Percentiles rank a stretch among this genome's conserved stretches.
Evolutionary conservation across 2,888 invertebrate genomes (phyloP).

Genomic region (Synanthedon myopaeformis): DNA sequence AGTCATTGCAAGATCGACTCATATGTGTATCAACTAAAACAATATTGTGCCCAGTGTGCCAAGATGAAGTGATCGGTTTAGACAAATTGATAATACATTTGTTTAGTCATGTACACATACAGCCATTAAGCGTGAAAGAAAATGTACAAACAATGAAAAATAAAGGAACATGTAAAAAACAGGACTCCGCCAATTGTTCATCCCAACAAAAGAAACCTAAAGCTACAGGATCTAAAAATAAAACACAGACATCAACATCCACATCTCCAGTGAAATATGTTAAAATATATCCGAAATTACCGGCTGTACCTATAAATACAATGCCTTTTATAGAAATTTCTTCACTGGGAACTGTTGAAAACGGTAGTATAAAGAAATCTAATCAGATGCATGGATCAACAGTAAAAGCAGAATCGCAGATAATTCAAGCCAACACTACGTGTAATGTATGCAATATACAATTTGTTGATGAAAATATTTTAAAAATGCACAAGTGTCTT

Average conservation of each 20-base stretch:
- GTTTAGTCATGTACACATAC: constrained; percentile 74
- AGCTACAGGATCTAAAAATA: constrained; percentile 50
- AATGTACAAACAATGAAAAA: constrained; percentile 6
- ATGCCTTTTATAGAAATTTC: constrained; percentile 42
- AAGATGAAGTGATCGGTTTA: constrained; percentile 78
- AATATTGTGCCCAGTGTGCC: constrained; percentile 82
- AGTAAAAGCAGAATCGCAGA: constrained; percentile 32
- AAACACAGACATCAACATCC: constrained; percentile 25
- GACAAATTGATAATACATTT: constrained; percentile 88
- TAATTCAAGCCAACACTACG: constrained; percentile 35
- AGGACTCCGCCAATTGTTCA: constrained; percentile 17
- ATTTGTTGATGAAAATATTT: constrained; percentile 77
- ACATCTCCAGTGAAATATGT: constrained; percentile 51
- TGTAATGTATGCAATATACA: constrained; percentile 80
- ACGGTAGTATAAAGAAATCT: constrained; percentile 18
- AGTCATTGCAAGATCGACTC: constrained; percentile 77
- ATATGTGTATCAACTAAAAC: constrained; percentile 82
- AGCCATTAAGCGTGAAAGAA: constrained; percentile 32
- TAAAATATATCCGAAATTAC: constrained; percentile 60
- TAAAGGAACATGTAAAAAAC: constrained; percentile 19
- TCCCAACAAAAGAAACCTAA: constrained; percentile 38
- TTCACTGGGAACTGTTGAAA: constrained; percentile 21
- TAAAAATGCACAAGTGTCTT: constrained; percentile 80
- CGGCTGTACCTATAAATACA: constrained; percentile 44
- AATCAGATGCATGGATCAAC: constrained; percentile 24